Evolutionary conservation across 2,797 vertebrate genomes (phyloP), one percentile per base, ranked within the genome.

Genomic region (Malacoctenus gilli): DNA sequence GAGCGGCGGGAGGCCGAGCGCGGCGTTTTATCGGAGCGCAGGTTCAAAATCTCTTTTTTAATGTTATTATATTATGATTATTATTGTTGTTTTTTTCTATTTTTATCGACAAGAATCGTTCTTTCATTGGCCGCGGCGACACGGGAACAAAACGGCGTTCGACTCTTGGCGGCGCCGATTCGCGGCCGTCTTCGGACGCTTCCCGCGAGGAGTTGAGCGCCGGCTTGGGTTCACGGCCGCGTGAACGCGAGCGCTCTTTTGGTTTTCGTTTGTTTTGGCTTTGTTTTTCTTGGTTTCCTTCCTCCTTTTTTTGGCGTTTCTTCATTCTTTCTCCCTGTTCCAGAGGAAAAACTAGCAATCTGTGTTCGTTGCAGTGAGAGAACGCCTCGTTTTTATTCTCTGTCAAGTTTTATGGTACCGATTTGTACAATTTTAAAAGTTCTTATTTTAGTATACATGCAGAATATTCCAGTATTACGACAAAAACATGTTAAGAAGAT

Each of bases 391-490:
- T 98, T 98, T 94, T 97, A 97, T 89, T 86, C 82, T 87, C 83
- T 95, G 95, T 97, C 93, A 90, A 96, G 83, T 96, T 98, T 98
- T 97, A 96, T 96, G 96, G 96, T 97, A 97, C 94, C 95, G 89
- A 96, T 98, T 98, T 98, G 97, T 99, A 99, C 94, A 96, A 98
- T 96, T 96, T 97, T 93, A 96, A 98, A 93, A 95, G 93, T 95
- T 97, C 94, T 98, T 99, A 98, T 99, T 99, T 98, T 97, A 98
- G 95, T 98, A 98, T 95, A 95, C 96, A 98, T 97, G 87, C 94
- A 93, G 93, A 96, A 96, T 96, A 88, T 87, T 87, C 85, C 96
- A 96, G 95, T 98, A 97, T 95, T 98, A 95, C 94, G 74, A 86
- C 78, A 77, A 81, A 77, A 32, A 95, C 93, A 94, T 97, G 94